Evolutionary conservation across 2,113 vertebrate species (phyloP), one percentile per base, ranked within the genome.

Genomic region (Centropristis striata): DNA sequence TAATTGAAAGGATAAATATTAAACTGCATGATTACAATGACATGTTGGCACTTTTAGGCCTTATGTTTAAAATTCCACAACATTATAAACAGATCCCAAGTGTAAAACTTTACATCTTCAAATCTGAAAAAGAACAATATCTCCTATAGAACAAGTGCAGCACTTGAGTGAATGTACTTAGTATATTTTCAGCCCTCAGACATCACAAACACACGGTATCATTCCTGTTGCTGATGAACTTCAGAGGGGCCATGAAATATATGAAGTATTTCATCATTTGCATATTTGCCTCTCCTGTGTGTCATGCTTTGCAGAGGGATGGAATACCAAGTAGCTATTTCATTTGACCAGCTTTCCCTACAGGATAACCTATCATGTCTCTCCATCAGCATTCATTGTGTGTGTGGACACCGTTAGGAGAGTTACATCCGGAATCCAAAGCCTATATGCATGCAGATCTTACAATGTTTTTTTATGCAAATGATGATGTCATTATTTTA

Each of bases 241-340:
- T 89, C 69, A 72, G 14, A 71, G 47, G n/a, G 41, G 60, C 60
- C 47, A 51, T 50, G 28, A 60, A 79, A 80, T 79, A 84, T 84
- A 90, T 84, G 47, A 88, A 89, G 42, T 78, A 83, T 80, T 79
- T 78, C 61, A 39, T 69, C 21, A 85, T 88, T 90, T 90, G 78
- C 88, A 90, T 90, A 89, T 81, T 89, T 85, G 72, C 86, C 68
- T 60, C 78, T 89, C 75, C 78, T 75, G 71, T 85, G 80, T 90
- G 80, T 86, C 71, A 85, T 64, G 79, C 69, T 89, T 88, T 84
- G 83, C 58, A 83, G 67, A 81, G 79, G 83, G 73, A 27, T 75
- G 72, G 91, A 91, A 92, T 90, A 91, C 86, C 80, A 92, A 92
- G 87, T 84, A 89, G 85, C 78, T 86, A 39, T 81, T 81, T 83